Evolutionary conservation across 2,113 vertebrate species (phyloP).

Genomic region (human): GRCh38 chr1:48572501-48573000

Average conservation of each 20-base stretch:
- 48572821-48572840: conserved; percentile 82
- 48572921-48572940: background rate
- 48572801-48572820: conserved; percentile 46
- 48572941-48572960: background rate
- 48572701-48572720: background rate
- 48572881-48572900: conserved; percentile 11
- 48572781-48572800: background rate
- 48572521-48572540: background rate
- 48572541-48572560: rapidly evolving
- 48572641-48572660: background rate
- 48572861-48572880: conserved; percentile 35
- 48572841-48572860: conserved; percentile 86
- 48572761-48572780: conserved; percentile 37
- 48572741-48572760: background rate
- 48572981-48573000: background rate
- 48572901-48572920: background rate
- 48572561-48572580: rapidly evolving
- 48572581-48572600: background rate
- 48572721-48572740: no score
- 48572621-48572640: background rate
- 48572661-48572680: background rate
- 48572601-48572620: background rate
- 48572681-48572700: background rate
- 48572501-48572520: rapidly evolving
- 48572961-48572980: background rate